Conservation (phyloP, 2,113 vertebrate species). For the Paralichthys olivaceus region DNA sequence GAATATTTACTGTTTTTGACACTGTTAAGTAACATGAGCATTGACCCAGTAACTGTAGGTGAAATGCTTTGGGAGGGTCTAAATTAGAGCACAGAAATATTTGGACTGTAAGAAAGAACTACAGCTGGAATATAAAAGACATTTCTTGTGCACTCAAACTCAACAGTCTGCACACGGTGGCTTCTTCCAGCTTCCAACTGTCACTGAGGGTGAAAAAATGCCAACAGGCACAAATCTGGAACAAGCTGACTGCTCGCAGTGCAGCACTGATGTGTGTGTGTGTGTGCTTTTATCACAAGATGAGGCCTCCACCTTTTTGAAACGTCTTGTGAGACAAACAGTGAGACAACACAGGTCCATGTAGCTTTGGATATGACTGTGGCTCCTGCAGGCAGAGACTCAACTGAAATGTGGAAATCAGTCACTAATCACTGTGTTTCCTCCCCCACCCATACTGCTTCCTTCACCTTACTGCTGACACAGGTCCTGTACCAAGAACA, state of each 20-base stretch:
- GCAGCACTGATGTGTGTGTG: constrained; percentile 1
- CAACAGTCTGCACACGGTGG: constrained; percentile 37
- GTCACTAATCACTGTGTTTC: constrained; percentile 15
- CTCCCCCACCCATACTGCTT: constrained; percentile 24
- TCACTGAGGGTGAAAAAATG: constrained; percentile 48
- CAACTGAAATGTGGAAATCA: constrained; percentile 6
- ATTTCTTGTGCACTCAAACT: constrained; percentile 34
- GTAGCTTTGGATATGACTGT: background rate
- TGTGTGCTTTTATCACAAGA: constrained; percentile 4
- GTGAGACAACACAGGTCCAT: background rate
- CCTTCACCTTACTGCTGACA: constrained; percentile 45
- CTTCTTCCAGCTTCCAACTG: constrained; percentile 52
- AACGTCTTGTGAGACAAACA: constrained; percentile 17
- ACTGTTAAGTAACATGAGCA: background rate
- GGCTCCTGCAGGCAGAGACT: background rate
- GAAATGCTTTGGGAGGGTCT: background rate
- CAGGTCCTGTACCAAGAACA: constrained; percentile 24
- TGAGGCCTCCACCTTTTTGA: constrained; percentile 11
- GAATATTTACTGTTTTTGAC: background rate
- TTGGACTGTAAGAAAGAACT: background rate
- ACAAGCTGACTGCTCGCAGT: constrained; percentile 41
- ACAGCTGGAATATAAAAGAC: constrained; percentile 31
- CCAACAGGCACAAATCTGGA: constrained; percentile 50
- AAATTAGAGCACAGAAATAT: background rate
- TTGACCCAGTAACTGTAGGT: background rate